Evolutionary conservation across 1,140 invertebrate genomes (phyloP).

Genomic region (Zaprionus inermis): DNA sequence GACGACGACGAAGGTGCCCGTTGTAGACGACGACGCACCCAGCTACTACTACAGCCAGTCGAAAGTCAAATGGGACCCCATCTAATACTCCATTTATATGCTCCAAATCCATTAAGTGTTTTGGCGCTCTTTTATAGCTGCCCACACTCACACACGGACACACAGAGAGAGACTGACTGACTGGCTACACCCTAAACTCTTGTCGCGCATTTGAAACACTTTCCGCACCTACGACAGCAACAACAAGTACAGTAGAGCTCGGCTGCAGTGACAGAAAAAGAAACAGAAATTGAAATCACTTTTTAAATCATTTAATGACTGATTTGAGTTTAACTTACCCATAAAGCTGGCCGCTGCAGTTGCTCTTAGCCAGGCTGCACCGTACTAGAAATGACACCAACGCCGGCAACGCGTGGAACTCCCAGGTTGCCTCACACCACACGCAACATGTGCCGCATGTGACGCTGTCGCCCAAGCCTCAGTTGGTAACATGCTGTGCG

Average conservation of each 20-base stretch:
- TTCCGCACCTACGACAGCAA: slow-evolving; percentile 75
- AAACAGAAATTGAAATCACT: not conserved
- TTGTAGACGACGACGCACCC: slow-evolving; percentile 61
- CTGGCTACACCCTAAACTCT: slow-evolving; percentile 75
- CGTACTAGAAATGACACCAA: slow-evolving; percentile 61
- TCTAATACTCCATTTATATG: slow-evolving; percentile 70
- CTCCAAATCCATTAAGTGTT: slow-evolving; percentile 82
- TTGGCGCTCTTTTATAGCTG: slow-evolving; percentile 71
- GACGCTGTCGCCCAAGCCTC: slow-evolving; percentile 39
- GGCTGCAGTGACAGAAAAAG: not conserved
- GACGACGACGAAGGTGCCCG: not conserved
- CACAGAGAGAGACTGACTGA: not conserved
- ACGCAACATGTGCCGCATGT: slow-evolving; percentile 33
- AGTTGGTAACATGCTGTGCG: slow-evolving; percentile 37
- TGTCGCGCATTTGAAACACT: slow-evolving; percentile 66
- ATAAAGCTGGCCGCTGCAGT: not conserved
- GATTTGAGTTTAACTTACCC: not conserved
- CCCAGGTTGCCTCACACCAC: slow-evolving; percentile 59
- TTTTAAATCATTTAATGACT: not conserved
- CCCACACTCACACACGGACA: slow-evolving; percentile 53
- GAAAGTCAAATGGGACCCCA: slow-evolving; percentile 36
- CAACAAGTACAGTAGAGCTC: slow-evolving; percentile 19
- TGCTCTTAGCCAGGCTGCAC: not conserved
- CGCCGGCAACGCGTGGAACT: slow-evolving; percentile 61
- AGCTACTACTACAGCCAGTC: slow-evolving; percentile 47